These are phyloP conservation scores for Sitobion miscanthi DNA, from an alignment of 1,140 invertebrate genomes.

Conservation along the genomic window DNA sequence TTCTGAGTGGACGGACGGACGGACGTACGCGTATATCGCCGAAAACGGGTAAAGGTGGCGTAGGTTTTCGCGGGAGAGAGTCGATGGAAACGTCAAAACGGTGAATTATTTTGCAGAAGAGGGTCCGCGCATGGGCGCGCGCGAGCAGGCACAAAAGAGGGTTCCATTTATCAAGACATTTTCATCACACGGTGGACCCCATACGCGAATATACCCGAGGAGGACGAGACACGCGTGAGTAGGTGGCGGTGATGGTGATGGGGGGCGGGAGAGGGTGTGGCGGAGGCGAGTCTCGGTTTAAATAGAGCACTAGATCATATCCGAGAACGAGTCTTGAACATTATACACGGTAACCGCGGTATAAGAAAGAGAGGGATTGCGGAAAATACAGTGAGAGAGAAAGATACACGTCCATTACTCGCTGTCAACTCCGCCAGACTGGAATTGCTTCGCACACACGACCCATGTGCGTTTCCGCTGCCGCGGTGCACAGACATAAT, in stretches of 20 bases:
- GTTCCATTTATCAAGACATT: constrained; percentile 54
- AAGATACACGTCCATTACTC: constrained; percentile 47
- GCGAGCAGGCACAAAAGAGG: not conserved
- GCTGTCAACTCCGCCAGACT: constrained; percentile 52
- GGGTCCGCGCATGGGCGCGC: not conserved
- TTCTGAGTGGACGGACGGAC: not conserved
- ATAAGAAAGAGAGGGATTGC: not conserved
- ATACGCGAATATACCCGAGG: not conserved
- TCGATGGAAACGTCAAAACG: constrained; percentile 50
- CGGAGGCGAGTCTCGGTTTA: constrained; percentile 18
- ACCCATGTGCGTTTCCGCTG: not conserved
- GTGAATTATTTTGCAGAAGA: constrained; percentile 44
- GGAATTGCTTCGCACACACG: constrained; percentile 46
- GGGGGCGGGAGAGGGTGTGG: too few relatives aligned
- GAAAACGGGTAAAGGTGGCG: not conserved
- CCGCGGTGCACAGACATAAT: not conserved
- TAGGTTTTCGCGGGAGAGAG: not conserved
- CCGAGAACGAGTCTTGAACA: constrained; percentile 29
- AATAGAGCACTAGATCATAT: constrained; percentile 54
- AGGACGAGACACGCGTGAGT: not conserved
- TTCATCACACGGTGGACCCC: constrained; percentile 21
- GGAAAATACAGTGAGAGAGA: not conserved
- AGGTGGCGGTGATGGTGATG: not conserved
- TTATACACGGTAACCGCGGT: not conserved
- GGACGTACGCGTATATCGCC: not conserved